Evolutionary conservation across 1,140 invertebrate genomes (phyloP).

Genomic region (Phenacoccus solenopsis): DNA sequence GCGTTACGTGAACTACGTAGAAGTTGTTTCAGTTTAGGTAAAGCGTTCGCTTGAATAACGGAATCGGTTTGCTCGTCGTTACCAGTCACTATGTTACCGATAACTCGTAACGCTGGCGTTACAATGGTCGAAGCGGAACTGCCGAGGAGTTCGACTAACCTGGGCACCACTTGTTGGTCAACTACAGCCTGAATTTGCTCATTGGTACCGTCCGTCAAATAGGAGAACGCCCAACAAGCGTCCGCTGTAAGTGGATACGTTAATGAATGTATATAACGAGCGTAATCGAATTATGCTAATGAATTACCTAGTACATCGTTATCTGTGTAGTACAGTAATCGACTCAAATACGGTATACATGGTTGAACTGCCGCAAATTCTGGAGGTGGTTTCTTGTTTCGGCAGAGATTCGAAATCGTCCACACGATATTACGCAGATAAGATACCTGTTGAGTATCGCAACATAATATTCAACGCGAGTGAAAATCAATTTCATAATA

Average conservation of each 20-base stretch:
- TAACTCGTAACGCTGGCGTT: slow-evolving; percentile 76
- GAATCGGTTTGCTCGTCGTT: slow-evolving; percentile 75
- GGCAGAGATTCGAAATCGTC: slow-evolving; percentile 84
- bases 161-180: slow-evolving; percentile 53
- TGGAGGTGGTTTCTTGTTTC: slow-evolving; percentile 80
- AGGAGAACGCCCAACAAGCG: slow-evolving; percentile 93
- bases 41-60: slow-evolving; percentile 66
- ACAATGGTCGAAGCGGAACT: slow-evolving; percentile 58
- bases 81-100: slow-evolving; percentile 81
- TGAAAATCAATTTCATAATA: slow-evolving; percentile 31
- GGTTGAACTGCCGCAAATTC: slow-evolving; percentile 59
- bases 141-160: slow-evolving; percentile 60
- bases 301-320: slow-evolving; percentile 55
- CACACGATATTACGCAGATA: slow-evolving; percentile 62
- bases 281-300: not conserved
- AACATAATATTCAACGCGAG: not conserved
- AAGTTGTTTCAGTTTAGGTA: slow-evolving; percentile 55
- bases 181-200: slow-evolving; percentile 82
- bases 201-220: slow-evolving; percentile 87
- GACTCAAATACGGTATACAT: slow-evolving; percentile 67
- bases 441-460: slow-evolving; percentile 12
- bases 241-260: slow-evolving; percentile 47
- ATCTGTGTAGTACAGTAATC: slow-evolving; percentile 60
- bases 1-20: slow-evolving; percentile 60
- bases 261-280: slow-evolving; percentile 12